Conservation (phyloP, 2,888 invertebrate species). For the Diploptera punctata region DNA sequence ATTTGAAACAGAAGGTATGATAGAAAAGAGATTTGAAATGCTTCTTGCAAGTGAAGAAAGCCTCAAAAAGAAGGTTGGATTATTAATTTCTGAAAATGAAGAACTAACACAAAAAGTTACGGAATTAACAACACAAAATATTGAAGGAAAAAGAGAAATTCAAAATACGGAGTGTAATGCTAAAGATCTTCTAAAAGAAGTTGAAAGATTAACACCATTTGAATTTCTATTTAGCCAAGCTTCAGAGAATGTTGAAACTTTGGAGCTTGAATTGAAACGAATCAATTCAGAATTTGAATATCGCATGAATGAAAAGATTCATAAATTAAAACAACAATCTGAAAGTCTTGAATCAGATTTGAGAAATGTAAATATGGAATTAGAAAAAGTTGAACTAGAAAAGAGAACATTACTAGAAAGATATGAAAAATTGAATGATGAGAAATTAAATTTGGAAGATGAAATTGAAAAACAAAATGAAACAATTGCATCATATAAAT, state of each 20-base stretch:
- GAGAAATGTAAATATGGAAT: slow-evolving; percentile 53
- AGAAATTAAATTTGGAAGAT: slow-evolving; percentile 50
- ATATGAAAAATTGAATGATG: slow-evolving; percentile 50
- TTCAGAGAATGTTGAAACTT: slow-evolving; percentile 50
- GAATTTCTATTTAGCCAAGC: slow-evolving; percentile 23
- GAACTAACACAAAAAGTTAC: slow-evolving; percentile 51
- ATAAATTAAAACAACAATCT: slow-evolving; percentile 54
- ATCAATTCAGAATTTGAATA: slow-evolving; percentile 47
- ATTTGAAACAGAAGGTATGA: slow-evolving; percentile 63
- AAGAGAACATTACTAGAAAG: slow-evolving; percentile 52
- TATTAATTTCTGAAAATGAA: slow-evolving; percentile 65
- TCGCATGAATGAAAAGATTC: slow-evolving; percentile 53
- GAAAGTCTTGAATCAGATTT: slow-evolving; percentile 56
- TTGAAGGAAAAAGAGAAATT: neutral
- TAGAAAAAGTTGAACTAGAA: slow-evolving; percentile 51
- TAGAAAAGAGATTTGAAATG: slow-evolving; percentile 60
- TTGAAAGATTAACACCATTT: slow-evolving; percentile 32
- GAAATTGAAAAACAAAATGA: slow-evolving; percentile 50
- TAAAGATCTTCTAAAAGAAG: slow-evolving; percentile 27
- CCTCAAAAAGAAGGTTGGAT: slow-evolving; percentile 64
- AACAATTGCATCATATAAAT: slow-evolving; percentile 50
- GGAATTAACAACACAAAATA: slow-evolving; percentile 21
- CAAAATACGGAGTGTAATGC: slow-evolving; percentile 1
- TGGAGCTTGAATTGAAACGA: slow-evolving; percentile 48
- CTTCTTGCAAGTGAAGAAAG: slow-evolving; percentile 68